Percentiles rank a stretch among this genome's conserved stretches.
These are phyloP conservation scores for Fragum fragum DNA, from an alignment of 2,888 invertebrate genomes.

Conservation along the genomic window DNA sequence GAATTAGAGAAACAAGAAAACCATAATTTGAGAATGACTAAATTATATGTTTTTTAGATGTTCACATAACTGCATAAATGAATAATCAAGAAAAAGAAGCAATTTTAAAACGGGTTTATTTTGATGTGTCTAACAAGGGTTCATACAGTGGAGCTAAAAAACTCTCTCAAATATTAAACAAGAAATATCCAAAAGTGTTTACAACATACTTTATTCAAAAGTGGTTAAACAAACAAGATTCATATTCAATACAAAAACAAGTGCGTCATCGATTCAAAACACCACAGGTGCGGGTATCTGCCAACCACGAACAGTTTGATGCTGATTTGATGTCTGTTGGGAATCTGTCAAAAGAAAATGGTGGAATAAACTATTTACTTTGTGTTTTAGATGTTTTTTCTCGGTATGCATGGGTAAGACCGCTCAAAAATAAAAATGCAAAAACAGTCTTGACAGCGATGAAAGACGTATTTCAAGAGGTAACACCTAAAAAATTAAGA, in stretches of 20 bases:
- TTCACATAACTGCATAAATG: background rate
- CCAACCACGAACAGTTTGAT: conserved; percentile 47
- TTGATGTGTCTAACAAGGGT: conserved; percentile 30
- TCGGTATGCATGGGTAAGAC: conserved; percentile 45
- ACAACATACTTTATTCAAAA: conserved; percentile 31
- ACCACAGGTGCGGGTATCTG: conserved; percentile 32
- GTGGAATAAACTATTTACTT: conserved; percentile 43
- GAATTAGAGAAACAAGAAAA: too few relatives aligned
- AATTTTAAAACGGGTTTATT: conserved; percentile 33
- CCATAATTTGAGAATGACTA: too few relatives aligned
- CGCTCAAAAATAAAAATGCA: conserved; percentile 47
- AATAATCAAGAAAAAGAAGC: conserved; percentile 24
- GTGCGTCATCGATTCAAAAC: conserved; percentile 39
- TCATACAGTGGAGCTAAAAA: conserved; percentile 39
- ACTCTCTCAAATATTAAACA: conserved; percentile 35
- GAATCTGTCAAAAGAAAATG: conserved; percentile 54
- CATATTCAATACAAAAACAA: conserved; percentile 44
- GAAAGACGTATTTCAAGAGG: conserved; percentile 37
- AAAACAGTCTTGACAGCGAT: conserved; percentile 43
- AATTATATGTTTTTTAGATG: conserved; percentile 11
- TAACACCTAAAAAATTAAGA: conserved; percentile 35
- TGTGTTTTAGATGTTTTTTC: conserved; percentile 48
- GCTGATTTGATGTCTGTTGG: conserved; percentile 42
- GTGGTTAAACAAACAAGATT: conserved; percentile 46
- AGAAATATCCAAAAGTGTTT: conserved; percentile 42